These are phyloP conservation scores for Hirtodrosophila histrioides DNA, from an alignment of 2,888 invertebrate genomes.

Conservation along the genomic window DNA sequence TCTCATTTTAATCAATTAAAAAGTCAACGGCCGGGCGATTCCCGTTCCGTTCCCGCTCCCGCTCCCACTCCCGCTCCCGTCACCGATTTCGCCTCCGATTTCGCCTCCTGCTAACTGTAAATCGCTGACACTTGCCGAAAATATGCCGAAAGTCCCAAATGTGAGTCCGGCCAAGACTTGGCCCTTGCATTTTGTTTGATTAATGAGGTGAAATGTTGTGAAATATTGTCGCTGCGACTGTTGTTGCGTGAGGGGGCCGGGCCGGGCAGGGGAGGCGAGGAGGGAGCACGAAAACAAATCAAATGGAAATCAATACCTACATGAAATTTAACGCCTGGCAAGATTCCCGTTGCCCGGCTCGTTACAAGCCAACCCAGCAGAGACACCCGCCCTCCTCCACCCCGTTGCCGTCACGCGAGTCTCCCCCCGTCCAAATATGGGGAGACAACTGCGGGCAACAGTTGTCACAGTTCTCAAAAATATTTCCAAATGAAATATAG, in stretches of 20 bases:
- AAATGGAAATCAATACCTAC: constrained; percentile 78
- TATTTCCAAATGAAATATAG: constrained; percentile 44
- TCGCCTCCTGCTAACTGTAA: constrained; percentile 59
- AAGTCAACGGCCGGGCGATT: constrained; percentile 79
- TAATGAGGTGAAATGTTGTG: constrained; percentile 84
- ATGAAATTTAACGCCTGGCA: constrained; percentile 67
- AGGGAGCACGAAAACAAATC: constrained; percentile 56
- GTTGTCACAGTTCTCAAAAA: constrained; percentile 65
- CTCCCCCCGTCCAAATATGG: constrained; percentile 43
- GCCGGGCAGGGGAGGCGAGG: neutral
- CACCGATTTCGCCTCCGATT: constrained; percentile 9
- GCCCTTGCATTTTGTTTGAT: constrained; percentile 75
- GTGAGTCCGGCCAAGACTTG: constrained; percentile 12
- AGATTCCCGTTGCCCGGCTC: constrained; percentile 42
- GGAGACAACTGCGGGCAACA: constrained; percentile 43
- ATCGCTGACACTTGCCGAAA: constrained; percentile 75
- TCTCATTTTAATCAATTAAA: constrained; percentile 84
- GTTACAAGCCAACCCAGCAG: constrained; percentile 28
- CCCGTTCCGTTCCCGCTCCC: too few relatives aligned
- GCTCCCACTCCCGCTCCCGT: neutral
- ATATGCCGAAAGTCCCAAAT: constrained; percentile 52
- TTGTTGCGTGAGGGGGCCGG: neutral
- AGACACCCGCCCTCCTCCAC: constrained; percentile 2
- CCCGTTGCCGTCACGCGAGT: too few relatives aligned
- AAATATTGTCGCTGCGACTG: constrained; percentile 67